Evolutionary conservation across 2,113 vertebrate genomes (phyloP), one percentile per base, ranked within the genome.

Genomic region (Megatriorchis doriae): DNA sequence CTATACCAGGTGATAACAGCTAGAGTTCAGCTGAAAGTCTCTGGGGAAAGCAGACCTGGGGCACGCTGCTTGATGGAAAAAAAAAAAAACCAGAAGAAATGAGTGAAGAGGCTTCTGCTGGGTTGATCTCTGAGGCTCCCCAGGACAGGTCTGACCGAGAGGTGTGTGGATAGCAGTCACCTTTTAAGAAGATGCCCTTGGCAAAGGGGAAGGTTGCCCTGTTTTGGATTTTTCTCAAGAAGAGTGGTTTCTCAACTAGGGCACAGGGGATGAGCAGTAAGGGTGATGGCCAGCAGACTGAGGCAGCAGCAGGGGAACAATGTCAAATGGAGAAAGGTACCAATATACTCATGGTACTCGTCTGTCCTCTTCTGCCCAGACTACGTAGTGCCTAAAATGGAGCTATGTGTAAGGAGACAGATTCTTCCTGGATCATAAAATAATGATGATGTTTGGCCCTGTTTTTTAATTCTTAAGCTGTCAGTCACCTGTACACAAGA

Each of bases 221-320:
- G 0, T 43, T 93, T 75, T 55, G 26, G 13, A 9, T 74, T 95
- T 95, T 92, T 65, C 10, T 70, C 14, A 23, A 2, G 3, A 18
- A 21, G 25, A 38, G 9, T 26, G 10, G 19, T 40, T n/a, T 87
- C 52, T 53, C 52, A 53, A 9, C 26, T 53, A 16, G 52, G 14
- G 9, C 4, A 4, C 4, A 3, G 17, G 1, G 19, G 1, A 1
- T 82, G 38, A 73, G 47, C 29, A 56, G 12, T 29, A 52, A 11
- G 1, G 3, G 9, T 7, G 16, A 4, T 4, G 4, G 6, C 15
- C 18, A 19, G 26, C 19, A 63, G 55, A 27, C 18, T 20, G n/a
- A 9, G 31, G 21, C 22, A 63, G 38, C 12, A n/a, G 13, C 0
- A 0, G 3, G 36, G 22, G 5, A 74, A 23, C 0, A 4, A 12